phyloP scores from a whole-genome alignment of 2,113 vertebrate genomes.

The Calyptommatus sinebrachiatus region DNA sequence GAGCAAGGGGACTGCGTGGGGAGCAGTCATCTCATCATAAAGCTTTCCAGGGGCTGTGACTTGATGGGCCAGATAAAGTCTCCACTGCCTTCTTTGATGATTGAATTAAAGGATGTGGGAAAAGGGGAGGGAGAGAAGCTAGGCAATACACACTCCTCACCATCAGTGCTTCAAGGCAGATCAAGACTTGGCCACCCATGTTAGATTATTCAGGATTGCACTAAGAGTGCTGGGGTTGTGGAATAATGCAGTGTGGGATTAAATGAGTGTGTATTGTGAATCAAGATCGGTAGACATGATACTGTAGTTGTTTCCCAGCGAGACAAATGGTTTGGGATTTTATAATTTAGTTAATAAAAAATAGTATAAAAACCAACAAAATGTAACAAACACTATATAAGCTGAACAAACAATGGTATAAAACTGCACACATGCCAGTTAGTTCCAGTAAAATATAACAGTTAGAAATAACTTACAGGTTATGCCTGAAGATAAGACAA shows the following conservation, averaged over 20 bases:
- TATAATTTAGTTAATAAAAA: no score
- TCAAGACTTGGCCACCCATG: background rate
- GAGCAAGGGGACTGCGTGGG: conserved; percentile 10
- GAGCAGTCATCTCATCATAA: conserved; percentile 15
- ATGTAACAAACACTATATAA: no score
- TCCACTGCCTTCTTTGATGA: conserved; percentile 18
- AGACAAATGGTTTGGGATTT: background rate
- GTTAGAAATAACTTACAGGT: no score
- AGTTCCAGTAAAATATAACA: no score
- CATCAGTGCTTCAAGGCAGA: background rate
- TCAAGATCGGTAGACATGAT: background rate
- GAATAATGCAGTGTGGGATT: background rate
- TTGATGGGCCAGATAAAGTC: conserved; percentile 25
- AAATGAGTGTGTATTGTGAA: background rate
- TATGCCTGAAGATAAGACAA: no score
- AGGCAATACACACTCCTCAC: background rate
- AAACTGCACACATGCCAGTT: no score
- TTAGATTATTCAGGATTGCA: background rate
- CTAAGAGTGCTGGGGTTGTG: background rate
- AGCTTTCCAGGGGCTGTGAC: background rate
- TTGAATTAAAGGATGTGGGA: conserved; percentile 5
- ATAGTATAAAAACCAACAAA: no score
- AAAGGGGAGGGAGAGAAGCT: conserved; percentile 4
- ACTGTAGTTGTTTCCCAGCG: background rate
- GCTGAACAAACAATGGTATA: no score